Evolutionary conservation across 2,888 invertebrate genomes (phyloP).

Genomic region (Diadegma fenestrale): DNA sequence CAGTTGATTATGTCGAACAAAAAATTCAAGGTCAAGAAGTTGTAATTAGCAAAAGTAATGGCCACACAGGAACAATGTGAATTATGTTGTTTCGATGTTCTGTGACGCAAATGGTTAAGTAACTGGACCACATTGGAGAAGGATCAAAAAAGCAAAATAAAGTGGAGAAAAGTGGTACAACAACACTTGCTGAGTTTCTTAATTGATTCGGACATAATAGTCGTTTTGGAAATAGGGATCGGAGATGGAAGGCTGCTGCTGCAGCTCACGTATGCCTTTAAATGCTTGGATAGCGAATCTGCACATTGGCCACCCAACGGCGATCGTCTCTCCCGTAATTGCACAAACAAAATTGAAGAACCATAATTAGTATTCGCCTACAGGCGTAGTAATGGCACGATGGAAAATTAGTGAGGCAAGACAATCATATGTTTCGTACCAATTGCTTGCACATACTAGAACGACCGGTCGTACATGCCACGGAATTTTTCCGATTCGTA

Average conservation of each 20-base stretch:
- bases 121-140: not conserved
- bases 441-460: conserved; percentile 13
- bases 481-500: not conserved
- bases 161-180: conserved; percentile 12
- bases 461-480: not conserved
- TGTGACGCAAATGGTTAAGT: not conserved
- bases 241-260: conserved; percentile 14
- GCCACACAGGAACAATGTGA: not conserved
- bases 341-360: conserved; percentile 60
- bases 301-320: conserved; percentile 30
- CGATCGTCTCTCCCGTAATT: conserved; percentile 51
- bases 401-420: conserved; percentile 1
- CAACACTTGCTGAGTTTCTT: conserved; percentile 44
- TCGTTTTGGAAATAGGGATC: conserved; percentile 38
- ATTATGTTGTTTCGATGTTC: not conserved
- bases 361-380: conserved; percentile 61
- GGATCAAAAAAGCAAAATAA: not conserved
- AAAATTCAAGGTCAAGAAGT: not conserved
- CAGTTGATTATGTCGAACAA: not conserved
- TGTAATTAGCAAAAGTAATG: not conserved
- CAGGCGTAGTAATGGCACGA: conserved; percentile 30
- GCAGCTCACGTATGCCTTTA: conserved; percentile 4
- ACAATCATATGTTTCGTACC: conserved; percentile 46
- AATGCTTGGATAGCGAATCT: conserved; percentile 9
- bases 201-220: conserved; percentile 55